Evolutionary conservation across 2,797 vertebrate species (phyloP), one percentile per base, ranked within the genome.

Genomic region (Gouania willdenowi): DNA sequence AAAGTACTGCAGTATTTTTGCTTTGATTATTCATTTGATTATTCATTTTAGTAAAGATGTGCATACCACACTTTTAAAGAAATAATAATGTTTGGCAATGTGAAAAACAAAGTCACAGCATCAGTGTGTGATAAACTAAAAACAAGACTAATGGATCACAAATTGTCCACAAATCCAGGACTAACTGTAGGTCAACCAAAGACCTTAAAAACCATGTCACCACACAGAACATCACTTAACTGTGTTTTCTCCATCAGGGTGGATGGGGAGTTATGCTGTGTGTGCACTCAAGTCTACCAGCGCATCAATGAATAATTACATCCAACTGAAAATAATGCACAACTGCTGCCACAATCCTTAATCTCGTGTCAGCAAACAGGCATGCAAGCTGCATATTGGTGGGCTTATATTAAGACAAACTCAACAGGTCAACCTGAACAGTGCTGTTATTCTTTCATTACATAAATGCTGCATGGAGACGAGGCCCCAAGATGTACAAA

Each of bases 271-370:
- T 35, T 34, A 53, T 65, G 26, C 45, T 26, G 36, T 23, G 14
- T 16, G 0, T 39, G 46, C 50, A 40, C 41, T 65, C 11, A 19
- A 13, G 28, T n/a, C 25, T 42, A 17, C 2, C n/a, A n/a, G n/a
- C 12, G 23, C 31, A 36, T 50, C 26, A 71, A 71, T 76, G 79
- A 70, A 68, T 66, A 65, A 28, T 53, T 46, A 67, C 38, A 72
- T 66, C 58, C 58, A 46, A 15, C 43, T 57, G 37, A 75, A 45
- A 66, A 56, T 51, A 31, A 41, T 26, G 68, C n/a, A 57, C 56
- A 55, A 65, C 56, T 33, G 42, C 48, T 77, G 60, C 52, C 40
- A 6, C 1, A 8, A 55, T 56, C 35, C 15, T 27, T 34, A 9
- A 63, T 56, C 62, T 61, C 37, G 59, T 35, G 48, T 51, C 68